These are phyloP conservation scores for Notothenia coriiceps DNA, from an alignment of 2,113 vertebrate genomes.

Conservation along the genomic window DNA sequence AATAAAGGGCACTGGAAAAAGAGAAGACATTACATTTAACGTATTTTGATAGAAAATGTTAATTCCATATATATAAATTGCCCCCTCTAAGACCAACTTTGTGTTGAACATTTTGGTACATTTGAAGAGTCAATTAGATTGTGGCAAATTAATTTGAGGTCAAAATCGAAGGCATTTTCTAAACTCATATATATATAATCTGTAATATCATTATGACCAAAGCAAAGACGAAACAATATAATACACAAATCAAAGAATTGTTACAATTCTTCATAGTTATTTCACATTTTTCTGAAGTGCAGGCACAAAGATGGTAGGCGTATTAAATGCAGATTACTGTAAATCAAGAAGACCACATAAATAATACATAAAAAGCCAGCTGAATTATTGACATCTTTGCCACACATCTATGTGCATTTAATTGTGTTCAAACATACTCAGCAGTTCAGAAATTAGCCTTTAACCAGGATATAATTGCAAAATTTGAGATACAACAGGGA, in stretches of 20 bases:
- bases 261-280: not conserved
- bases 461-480: not conserved
- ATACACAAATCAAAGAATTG: not conserved
- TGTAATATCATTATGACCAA: not conserved
- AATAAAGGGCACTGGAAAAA: not conserved
- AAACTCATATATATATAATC: not conserved
- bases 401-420: not conserved
- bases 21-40: not conserved
- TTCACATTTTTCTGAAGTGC: not conserved
- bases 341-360: not conserved
- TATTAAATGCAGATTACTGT: not conserved
- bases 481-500: not conserved
- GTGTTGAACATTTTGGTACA: constrained; percentile 13
- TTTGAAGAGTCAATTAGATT: not conserved
- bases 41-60: not conserved
- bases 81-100: not conserved
- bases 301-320: not conserved
- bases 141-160: not conserved
- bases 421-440: constrained; percentile 1
- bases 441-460: not conserved
- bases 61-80: not conserved
- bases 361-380: not conserved
- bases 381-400: not conserved
- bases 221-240: not conserved
- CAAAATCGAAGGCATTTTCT: not conserved